Evolutionary conservation across 2,888 invertebrate genomes (phyloP), one percentile per base, ranked within the genome.

Genomic region (Flexamia atlantica): DNA sequence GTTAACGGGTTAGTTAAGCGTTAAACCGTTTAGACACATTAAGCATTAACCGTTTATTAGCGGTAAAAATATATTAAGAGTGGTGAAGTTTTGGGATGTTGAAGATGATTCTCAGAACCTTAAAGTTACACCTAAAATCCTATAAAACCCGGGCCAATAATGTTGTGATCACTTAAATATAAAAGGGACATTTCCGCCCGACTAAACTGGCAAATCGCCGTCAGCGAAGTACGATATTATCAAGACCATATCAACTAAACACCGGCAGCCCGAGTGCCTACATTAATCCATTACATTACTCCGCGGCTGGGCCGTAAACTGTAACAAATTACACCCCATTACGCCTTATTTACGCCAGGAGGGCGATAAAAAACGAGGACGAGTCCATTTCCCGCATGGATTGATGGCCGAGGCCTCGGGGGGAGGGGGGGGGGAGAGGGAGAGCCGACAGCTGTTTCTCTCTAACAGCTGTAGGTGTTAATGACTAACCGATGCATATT

Each of bases 251-350:
- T 64, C 64, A 17, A 3, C 64, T 64, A 28, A 64, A 64, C 64
- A 64, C 64, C 64, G 64, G 64, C 64, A 57, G 57, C 46, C 4
- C 64, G 12, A 28, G 64, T 17, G 30, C 53, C 53, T 28, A 30
- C 64, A 64, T 64, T 64, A 64, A 30, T 64, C 64, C 64, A 64
- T 64, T 64, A 64, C 30, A 28, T 64, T 64, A 64, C 30, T 28
- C 5, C 12, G 64, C 25, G 64, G 0, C 28, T 25, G 28, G 14
- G 64, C 30, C 25, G 28, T 30, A 64, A 64, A 64, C 64, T 64
- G 64, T 3, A 30, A 64, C 64, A 64, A 64, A 64, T 64, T 64
- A 64, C 64, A 30, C 64, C 64, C 64, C 64, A 64, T 64, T 64
- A 64, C 10, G 30, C 64, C 64, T 64, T 64, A 64, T 64, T 64